These are phyloP conservation scores for Loripinus fragilis DNA, from an alignment of 2,888 invertebrate species.

Conservation along the genomic window DNA sequence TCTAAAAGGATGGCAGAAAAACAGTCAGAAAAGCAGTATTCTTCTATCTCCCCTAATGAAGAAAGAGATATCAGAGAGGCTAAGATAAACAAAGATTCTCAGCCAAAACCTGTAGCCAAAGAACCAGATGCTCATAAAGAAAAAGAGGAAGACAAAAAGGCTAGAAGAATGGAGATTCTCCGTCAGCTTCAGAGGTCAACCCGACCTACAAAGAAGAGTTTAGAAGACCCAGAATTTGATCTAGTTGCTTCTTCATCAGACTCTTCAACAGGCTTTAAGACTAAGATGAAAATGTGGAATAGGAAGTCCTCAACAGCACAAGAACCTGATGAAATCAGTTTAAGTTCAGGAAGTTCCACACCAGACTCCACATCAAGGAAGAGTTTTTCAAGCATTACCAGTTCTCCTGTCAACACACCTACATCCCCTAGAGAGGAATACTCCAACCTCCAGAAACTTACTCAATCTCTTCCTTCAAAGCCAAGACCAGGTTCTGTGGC, in stretches of 20 bases:
- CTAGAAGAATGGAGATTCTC: slow-evolving; percentile 42
- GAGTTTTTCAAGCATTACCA: not conserved
- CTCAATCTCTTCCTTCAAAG: slow-evolving; percentile 38
- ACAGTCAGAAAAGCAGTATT: not conserved
- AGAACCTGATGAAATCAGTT: slow-evolving; percentile 21
- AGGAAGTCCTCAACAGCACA: slow-evolving; percentile 42
- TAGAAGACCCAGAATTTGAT: slow-evolving; percentile 26
- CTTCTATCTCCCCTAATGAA: not conserved
- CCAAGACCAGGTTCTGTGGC: slow-evolving; percentile 57
- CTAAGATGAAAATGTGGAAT: slow-evolving; percentile 52
- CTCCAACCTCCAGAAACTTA: slow-evolving; percentile 45
- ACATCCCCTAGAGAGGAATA: slow-evolving; percentile 34
- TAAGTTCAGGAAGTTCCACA: not conserved
- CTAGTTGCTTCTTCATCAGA: slow-evolving; percentile 15
- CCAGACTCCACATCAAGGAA: slow-evolving; percentile 12
- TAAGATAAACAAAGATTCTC: not conserved
- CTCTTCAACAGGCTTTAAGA: slow-evolving; percentile 30
- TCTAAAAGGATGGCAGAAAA: slow-evolving; percentile 54
- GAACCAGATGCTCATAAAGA: not conserved
- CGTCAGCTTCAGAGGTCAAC: slow-evolving; percentile 48
- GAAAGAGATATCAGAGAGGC: not conserved
- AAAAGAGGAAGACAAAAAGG: slow-evolving; percentile 22
- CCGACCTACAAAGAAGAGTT: slow-evolving; percentile 50
- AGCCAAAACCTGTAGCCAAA: not conserved
- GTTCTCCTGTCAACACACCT: slow-evolving; percentile 45